Base-by-base conservation (phyloP, 2,888 invertebrate species). In the Eristalis intricaria region DNA sequence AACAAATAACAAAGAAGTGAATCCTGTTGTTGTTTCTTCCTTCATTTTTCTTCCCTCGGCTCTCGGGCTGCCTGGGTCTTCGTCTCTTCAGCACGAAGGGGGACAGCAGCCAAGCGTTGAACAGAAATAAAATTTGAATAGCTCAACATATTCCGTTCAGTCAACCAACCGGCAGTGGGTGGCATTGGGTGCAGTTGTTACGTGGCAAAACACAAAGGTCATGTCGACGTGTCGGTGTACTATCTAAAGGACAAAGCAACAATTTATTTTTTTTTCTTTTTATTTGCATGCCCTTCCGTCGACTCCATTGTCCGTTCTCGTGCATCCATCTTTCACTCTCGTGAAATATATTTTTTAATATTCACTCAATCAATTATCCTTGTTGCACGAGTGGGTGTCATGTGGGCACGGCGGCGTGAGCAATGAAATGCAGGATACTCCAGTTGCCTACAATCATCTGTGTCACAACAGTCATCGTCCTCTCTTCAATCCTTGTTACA, bases 351-450 rank as follows among this genome's bases (percentile, higher is more conserved):
- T 70, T 86, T 85, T 86, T 86, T 82, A 82, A 82, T 69, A 86
- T 78, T 81, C 85, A 82, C 77, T 86, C 85, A 65, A 86, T 86
- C 85, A 82, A 86, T 86, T 86, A 86, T 86, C 85, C 82, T 70
- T 8, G 61, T 32, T 84, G 84, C 75, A 75, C 43, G 68, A 85
- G 74, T 78, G 58, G 77, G 73, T 77, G 82, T 77, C 63, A 66
- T 64, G 56, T 43, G 40, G 61, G 65, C 74, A 50, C 40, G 38
- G 60, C 23, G n/a, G 35, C 60, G 15, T 19, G 50, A 29, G 56
- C 75, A 66, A 63, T 70, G 40, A 32, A 56, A 29, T 32, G 29
- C 60, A 68, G 43, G 63, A 61, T 63, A 60, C 56, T 58, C 35
- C 61, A 56, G 50, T 69, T 35, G 68, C 56, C 66, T 64, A 75